Evolutionary conservation across 2,888 invertebrate species (phyloP).

Genomic region (Pomacea canaliculata): DNA sequence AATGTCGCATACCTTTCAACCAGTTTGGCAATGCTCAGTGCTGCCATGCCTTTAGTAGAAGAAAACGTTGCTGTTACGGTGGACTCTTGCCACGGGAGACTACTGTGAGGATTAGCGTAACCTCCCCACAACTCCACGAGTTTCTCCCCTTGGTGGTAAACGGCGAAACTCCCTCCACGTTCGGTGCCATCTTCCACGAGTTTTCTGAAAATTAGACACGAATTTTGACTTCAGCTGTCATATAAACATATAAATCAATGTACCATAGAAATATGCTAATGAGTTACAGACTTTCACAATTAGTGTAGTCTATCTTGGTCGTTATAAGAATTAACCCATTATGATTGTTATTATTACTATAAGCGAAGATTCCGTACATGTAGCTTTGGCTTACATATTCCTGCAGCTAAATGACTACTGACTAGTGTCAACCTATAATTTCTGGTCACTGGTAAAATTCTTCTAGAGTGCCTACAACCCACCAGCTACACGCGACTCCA

Average conservation of each 20-base stretch:
- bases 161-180: constrained; percentile 57
- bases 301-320: too few species aligned
- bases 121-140: constrained; percentile 66
- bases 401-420: too few species aligned
- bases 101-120: constrained; percentile 56
- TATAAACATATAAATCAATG: background rate
- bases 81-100: constrained; percentile 54
- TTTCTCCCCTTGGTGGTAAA: constrained; percentile 57
- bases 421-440: too few species aligned
- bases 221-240: background rate
- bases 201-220: constrained; percentile 28
- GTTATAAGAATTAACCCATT: too few species aligned
- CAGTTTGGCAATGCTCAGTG: constrained; percentile 59
- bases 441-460: too few species aligned
- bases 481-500: too few species aligned
- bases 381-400: too few species aligned
- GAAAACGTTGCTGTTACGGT: constrained; percentile 55
- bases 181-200: constrained; percentile 43
- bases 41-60: constrained; percentile 54
- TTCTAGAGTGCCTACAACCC: too few species aligned
- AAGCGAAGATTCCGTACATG: too few species aligned
- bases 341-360: too few species aligned
- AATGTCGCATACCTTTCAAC: constrained; percentile 62
- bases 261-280: too few species aligned
- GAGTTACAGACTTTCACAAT: too few species aligned